Evolutionary conservation across 1,140 invertebrate genomes (phyloP).

Genomic region (Antheraea mylitta): DNA sequence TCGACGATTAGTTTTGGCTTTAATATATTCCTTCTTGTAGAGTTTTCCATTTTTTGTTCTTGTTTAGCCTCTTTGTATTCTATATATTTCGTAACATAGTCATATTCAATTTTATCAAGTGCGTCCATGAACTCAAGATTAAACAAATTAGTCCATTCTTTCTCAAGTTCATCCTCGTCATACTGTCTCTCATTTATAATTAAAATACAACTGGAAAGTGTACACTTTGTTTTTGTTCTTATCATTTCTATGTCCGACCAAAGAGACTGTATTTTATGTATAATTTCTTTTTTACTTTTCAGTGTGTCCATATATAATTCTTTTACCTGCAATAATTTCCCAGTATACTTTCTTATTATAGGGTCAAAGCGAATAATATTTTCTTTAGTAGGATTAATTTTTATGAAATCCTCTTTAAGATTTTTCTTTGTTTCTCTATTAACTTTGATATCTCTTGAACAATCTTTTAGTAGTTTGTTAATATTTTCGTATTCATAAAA

Average conservation of each 20-base stretch:
- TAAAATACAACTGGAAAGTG: slow-evolving; percentile 36
- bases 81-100: slow-evolving; percentile 53
- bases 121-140: slow-evolving; percentile 56
- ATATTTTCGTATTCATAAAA: slow-evolving; percentile 41
- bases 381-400: slow-evolving; percentile 46
- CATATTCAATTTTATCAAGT: slow-evolving; percentile 58
- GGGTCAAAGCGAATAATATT: slow-evolving; percentile 53
- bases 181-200: slow-evolving; percentile 32
- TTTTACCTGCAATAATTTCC: slow-evolving; percentile 46
- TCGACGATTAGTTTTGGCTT: slow-evolving; percentile 60
- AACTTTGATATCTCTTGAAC: slow-evolving; percentile 43
- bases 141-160: slow-evolving; percentile 48
- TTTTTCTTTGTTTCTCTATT: slow-evolving; percentile 56
- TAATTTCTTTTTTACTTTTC: slow-evolving; percentile 42
- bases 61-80: slow-evolving; percentile 56
- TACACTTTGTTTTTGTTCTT: slow-evolving; percentile 41
- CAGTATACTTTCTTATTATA: slow-evolving; percentile 60
- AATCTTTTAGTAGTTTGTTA: slow-evolving; percentile 33
- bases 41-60: slow-evolving; percentile 19
- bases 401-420: slow-evolving; percentile 50
- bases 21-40: slow-evolving; percentile 29
- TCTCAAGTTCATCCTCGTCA: slow-evolving; percentile 38
- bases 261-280: slow-evolving; percentile 47
- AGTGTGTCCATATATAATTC: slow-evolving; percentile 41
- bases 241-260: slow-evolving; percentile 62